A percentile compares a stretch with the other conserved stretches of the same genome.
Conservation (phyloP, 1,140 invertebrate species). For the Brachionus calyciflorus region DNA sequence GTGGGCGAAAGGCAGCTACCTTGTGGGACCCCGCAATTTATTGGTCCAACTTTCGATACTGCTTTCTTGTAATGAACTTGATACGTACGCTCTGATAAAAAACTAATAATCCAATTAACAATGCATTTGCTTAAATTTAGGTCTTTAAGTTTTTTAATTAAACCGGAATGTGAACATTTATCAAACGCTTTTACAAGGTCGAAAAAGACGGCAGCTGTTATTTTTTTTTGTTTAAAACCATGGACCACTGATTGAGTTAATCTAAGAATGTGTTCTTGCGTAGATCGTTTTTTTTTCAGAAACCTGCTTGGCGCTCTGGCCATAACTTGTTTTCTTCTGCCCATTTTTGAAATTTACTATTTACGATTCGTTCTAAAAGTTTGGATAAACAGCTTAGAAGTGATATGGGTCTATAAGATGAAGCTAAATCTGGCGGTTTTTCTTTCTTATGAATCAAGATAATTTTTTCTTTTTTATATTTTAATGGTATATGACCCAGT, state of each 20-base stretch:
- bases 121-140: not conserved
- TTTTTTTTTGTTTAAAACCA: not conserved
- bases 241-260: constrained; percentile 53
- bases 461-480: constrained; percentile 19
- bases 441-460: constrained; percentile 47
- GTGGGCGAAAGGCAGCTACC: constrained; percentile 11
- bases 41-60: not conserved
- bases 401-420: constrained; percentile 46
- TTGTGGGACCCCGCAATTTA: constrained; percentile 33
- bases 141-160: constrained; percentile 53
- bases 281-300: constrained; percentile 53
- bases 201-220: not conserved
- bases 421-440: constrained; percentile 5
- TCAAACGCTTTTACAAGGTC: constrained; percentile 53
- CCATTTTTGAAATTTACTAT: not conserved
- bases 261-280: constrained; percentile 54
- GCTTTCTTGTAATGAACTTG: not conserved
- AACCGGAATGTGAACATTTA: constrained; percentile 54
- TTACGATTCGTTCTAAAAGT: constrained; percentile 46
- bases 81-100: not conserved
- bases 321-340: constrained; percentile 31
- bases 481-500: constrained; percentile 20
- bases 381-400: constrained; percentile 41
- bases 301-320: constrained; percentile 48
- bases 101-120: not conserved